Evolutionary conservation across 2,888 invertebrate genomes (phyloP).

Genomic region (Cephus runcator): DNA sequence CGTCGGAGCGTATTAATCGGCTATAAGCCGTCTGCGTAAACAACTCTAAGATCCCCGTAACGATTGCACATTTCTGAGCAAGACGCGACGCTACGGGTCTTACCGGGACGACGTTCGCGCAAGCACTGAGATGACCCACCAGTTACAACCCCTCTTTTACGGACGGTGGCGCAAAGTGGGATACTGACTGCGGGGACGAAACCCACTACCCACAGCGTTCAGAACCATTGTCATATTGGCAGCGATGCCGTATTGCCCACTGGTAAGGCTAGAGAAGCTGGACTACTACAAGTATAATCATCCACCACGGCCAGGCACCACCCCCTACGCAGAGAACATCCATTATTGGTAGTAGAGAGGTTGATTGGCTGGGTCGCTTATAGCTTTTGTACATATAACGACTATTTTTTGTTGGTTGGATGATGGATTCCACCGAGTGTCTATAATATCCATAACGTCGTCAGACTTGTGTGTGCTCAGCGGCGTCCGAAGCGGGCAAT

Average conservation of each 20-base stretch:
- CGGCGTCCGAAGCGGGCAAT: neutral
- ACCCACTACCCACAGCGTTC: neutral
- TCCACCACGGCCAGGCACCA: neutral
- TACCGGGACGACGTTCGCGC: constrained; percentile 41
- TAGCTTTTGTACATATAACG: neutral
- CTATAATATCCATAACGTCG: neutral
- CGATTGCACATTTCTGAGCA: neutral
- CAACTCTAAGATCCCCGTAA: neutral
- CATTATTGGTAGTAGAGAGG: neutral
- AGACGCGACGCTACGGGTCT: constrained; percentile 17
- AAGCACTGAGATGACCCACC: constrained; percentile 48
- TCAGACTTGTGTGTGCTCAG: neutral
- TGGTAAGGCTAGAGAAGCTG: neutral
- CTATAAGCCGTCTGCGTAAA: neutral
- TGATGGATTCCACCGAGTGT: neutral
- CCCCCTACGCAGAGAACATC: neutral
- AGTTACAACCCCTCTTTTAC: constrained; percentile 28
- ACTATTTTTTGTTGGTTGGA: neutral
- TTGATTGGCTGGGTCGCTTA: neutral
- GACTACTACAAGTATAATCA: neutral
- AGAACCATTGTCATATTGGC: neutral
- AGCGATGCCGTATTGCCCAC: neutral
- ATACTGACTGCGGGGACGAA: neutral
- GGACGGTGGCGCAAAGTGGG: neutral
- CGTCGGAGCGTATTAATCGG: neutral